Percentiles rank a stretch among this genome's conserved stretches.
phyloP scores from a whole-genome alignment of 2,113 vertebrate species.

The Clarias magur region DNA sequence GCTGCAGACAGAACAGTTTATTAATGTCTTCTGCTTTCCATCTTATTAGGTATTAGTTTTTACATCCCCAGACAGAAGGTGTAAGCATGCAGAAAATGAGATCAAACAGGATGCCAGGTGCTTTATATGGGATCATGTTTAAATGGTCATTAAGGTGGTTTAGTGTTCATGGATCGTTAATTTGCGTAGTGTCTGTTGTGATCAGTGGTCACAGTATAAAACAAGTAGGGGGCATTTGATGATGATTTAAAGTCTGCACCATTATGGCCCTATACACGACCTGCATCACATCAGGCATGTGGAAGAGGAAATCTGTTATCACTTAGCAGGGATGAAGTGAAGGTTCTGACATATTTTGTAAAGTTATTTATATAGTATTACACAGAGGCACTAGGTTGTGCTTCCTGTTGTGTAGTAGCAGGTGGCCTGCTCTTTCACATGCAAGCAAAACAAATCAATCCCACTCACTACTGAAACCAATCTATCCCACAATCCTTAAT shows the following conservation, averaged over 20 bases:
- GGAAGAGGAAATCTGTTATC: not conserved
- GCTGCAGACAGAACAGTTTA: constrained; percentile 51
- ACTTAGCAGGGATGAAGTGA: not conserved
- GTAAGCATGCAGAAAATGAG: not conserved
- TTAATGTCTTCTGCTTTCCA: constrained; percentile 41
- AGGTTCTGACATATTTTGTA: not conserved
- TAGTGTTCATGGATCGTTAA: not conserved
- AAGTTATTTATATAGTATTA: constrained; percentile 24
- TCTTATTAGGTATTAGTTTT: not conserved
- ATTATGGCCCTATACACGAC: not conserved
- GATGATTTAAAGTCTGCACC: not conserved
- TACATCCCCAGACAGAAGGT: constrained; percentile 7
- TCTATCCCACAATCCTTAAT: constrained; percentile 24
- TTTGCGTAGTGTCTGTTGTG: not conserved
- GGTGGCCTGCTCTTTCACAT: constrained; percentile 2
- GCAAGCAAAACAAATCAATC: constrained; percentile 38
- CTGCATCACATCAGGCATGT: not conserved
- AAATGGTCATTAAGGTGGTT: constrained; percentile 7
- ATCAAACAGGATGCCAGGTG: constrained; percentile 33
- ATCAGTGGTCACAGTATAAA: not conserved
- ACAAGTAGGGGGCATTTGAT: not conserved
- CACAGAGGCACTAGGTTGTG: not conserved
- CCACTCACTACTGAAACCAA: constrained; percentile 12
- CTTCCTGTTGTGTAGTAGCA: constrained; percentile 1
- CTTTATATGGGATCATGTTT: constrained; percentile 29